Percentiles rank a stretch among this genome's conserved stretches.
phyloP scores from a whole-genome alignment of 2,113 vertebrate genomes.

The Phrynocephalus versicolor region DNA sequence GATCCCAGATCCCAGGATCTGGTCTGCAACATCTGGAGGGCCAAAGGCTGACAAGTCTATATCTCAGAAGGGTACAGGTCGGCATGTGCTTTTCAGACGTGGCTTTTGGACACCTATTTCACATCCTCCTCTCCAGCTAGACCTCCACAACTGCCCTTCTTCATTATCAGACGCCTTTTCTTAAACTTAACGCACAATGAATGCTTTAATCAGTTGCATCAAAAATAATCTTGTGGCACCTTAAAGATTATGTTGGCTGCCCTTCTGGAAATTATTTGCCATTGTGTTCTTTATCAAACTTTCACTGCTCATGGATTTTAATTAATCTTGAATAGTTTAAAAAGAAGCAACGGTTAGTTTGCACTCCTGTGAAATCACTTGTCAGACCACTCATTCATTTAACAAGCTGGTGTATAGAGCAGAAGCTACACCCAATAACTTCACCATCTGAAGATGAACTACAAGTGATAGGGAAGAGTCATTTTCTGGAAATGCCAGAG shows the following conservation, averaged over 20 bases:
- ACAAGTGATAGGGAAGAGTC: not conserved
- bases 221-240: too few species aligned
- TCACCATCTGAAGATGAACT: not conserved
- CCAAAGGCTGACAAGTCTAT: too few species aligned
- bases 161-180: not conserved
- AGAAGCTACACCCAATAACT: not conserved
- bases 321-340: not conserved
- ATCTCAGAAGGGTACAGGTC: not conserved
- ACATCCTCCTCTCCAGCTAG: not conserved
- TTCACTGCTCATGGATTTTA: not conserved
- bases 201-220: too few species aligned
- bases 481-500: not conserved
- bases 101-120: not conserved
- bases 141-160: not conserved
- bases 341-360: not conserved
- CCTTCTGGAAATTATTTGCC: not conserved
- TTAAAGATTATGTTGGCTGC: not conserved
- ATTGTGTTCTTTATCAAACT: too few species aligned
- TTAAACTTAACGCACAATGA: not conserved
- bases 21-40: too few species aligned
- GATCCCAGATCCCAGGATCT: too few species aligned
- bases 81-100: not conserved
- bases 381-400: too few species aligned
- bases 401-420: not conserved
- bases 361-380: not conserved